Base-by-base conservation (phyloP, 2,888 invertebrate genomes). In the Tethea ocularis region DNA sequence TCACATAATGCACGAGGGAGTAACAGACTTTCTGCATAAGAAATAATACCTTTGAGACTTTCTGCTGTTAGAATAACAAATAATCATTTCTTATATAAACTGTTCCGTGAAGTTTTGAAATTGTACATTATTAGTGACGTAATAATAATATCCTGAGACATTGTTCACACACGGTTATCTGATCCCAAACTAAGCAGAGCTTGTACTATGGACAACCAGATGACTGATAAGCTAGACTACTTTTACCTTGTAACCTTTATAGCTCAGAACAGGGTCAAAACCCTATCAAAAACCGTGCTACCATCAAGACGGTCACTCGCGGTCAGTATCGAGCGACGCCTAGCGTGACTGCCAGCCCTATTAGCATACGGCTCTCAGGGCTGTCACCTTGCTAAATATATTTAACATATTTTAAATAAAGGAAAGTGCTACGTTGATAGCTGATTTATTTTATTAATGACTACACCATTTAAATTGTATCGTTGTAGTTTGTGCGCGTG, bases 311-410 rank as follows among this genome's bases (percentile, higher is more conserved):
- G 57, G 59, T 64, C 56, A 58, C 52, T 33, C 38, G 55, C 46
- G 66, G 67, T 62, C 65, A 62, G 66, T 68, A 69, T 70, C 60
- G 70, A 68, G 61, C 66, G 64, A 51, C 29, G 8, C 46, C n/a
- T 82, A 60, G 82, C 84, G 84, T 83, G 83, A 80, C 83, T 71
- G 41, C 33, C 6, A 6, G 1, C 24, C 65, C 65, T 58, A 82
- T 84, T 83, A 80, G 66, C 82, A 84, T 84, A 80, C 61, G 61
- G 51, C n/a, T 24, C 57, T 54, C 58, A 75, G 76, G 74, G 78
- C 57, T 76, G 75, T 52, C 64, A 61, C 57, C 46, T 46, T 46
- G 46, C 46, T 46, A 52, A 17, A 53, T 26, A n/a, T 7, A 26
- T 46, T 46, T 20, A 15, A 46, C 46, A 46, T 52, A 8, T 57